Conservation (phyloP, 2,888 invertebrate genomes). For the Coleophora flavipennella region DNA sequence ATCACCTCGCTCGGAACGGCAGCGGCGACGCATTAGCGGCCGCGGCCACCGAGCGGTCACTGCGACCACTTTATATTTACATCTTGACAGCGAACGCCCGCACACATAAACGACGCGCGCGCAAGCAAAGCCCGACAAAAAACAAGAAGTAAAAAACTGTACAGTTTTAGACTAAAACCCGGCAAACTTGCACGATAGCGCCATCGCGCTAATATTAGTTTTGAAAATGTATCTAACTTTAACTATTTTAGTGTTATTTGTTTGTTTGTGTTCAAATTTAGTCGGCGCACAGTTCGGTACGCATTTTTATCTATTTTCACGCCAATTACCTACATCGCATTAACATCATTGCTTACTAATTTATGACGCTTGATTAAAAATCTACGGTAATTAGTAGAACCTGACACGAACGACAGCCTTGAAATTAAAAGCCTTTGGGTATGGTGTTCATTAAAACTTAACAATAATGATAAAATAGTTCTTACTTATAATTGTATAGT, state of each 20-base stretch:
- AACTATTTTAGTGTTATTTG: constrained; percentile 27
- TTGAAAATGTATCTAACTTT: background rate
- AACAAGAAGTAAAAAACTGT: background rate
- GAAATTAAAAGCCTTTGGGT: too few relatives aligned
- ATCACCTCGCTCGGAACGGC: constrained; percentile 8
- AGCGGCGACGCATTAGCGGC: constrained; percentile 8
- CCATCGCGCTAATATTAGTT: constrained; percentile 24
- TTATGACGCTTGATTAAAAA: too few relatives aligned
- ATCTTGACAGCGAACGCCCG: constrained; percentile 18
- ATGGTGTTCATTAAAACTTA: too few relatives aligned
- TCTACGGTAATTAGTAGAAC: too few relatives aligned
- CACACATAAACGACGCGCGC: constrained; percentile 7
- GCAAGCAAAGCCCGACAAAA: constrained; percentile 1
- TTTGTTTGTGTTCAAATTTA: constrained; percentile 33
- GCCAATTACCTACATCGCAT: too few relatives aligned
- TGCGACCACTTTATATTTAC: constrained; percentile 14
- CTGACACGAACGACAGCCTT: too few relatives aligned
- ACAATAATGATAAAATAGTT: too few relatives aligned
- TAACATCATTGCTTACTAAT: too few relatives aligned
- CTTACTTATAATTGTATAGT: too few relatives aligned
- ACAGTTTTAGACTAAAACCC: background rate
- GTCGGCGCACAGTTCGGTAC: constrained; percentile 47
- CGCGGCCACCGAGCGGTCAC: constrained; percentile 11
- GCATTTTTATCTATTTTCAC: constrained; percentile 9
- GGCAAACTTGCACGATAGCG: background rate